Evolutionary conservation across 2,797 vertebrate species (phyloP).

Genomic region (Buceros bicornis): DNA sequence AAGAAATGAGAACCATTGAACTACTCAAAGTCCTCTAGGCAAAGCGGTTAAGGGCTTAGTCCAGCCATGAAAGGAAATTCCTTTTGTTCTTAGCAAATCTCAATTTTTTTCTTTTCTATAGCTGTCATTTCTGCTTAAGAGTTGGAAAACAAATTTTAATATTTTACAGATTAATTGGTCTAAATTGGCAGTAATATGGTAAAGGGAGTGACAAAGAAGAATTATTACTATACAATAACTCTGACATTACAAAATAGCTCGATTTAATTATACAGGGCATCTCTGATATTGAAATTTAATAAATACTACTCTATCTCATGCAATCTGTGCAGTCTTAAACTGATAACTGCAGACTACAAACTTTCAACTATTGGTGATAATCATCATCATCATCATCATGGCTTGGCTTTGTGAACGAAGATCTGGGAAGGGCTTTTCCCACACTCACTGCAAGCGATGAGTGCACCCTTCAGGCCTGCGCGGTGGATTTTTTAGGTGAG

Average conservation of each 20-base stretch:
- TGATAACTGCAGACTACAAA: background rate
- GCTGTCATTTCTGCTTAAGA: background rate
- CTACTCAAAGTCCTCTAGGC: background rate
- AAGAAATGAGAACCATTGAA: background rate
- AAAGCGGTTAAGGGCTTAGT: background rate
- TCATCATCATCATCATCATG: background rate
- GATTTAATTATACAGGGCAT: background rate
- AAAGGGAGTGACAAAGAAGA: background rate
- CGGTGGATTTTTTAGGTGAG: too few relatives aligned
- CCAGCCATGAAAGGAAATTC: background rate
- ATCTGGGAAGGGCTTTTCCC: too few relatives aligned
- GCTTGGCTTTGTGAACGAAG: too few relatives aligned
- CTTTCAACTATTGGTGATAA: background rate
- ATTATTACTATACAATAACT: background rate
- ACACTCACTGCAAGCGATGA: too few relatives aligned
- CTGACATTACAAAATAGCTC: background rate
- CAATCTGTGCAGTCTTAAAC: background rate
- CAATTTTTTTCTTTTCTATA: background rate
- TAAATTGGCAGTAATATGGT: background rate
- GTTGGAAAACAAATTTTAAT: background rate
- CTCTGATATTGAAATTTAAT: background rate
- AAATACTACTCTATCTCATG: background rate
- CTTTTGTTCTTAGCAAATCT: background rate
- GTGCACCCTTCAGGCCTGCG: too few relatives aligned
- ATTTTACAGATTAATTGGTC: background rate